Base-by-base conservation (phyloP, 2,797 vertebrate genomes). In the Melanogrammus aeglefinus region DNA sequence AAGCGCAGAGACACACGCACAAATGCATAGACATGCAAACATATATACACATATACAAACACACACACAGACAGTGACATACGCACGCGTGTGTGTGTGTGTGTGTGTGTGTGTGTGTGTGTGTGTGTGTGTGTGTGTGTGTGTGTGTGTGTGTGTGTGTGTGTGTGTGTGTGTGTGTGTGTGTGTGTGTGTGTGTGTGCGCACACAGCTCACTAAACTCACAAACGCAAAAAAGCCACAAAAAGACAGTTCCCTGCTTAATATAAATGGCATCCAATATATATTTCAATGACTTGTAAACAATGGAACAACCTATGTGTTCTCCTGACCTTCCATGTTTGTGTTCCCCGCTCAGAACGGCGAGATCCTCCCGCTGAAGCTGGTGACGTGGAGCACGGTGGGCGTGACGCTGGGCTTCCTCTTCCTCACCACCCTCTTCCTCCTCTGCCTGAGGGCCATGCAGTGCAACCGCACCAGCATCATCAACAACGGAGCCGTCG, bases 391-490 rank as follows among this genome's bases (percentile, higher is more conserved):
- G 38, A 94, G 94, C 80, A 94, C 95, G 0, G 94, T 97, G 2
- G 95, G 95, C 0, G 94, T 97, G 88, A 96, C 96, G 0, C 86
- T 98, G 88, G 93, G 93, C 8, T 95, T 96, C 91, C 94, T 98
- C 88, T 84, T 95, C 84, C 93, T 98, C 87, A 96, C 96, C 74
- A 90, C 95, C 12, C 74, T 96, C 91, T 94, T 96, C 85, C 95
- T 98, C 82, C 88, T 95, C 10, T 88, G 94, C 21, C 92, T 96
- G 83, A 92, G 95, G 33, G 88, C 91, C 51, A 94, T 95, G 83
- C 94, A 89, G 82, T 95, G 95, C 91, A 98, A 98, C 90, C 95
- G 96, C 79, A 96, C 96, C 0, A 95, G 95, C 84, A 98, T 99
- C 72, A 92, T 94, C 69, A 95, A 92, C 85, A 97, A 98, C 16